Evolutionary conservation across 2,888 invertebrate genomes (phyloP).

Genomic region (Calameuta filiformis): DNA sequence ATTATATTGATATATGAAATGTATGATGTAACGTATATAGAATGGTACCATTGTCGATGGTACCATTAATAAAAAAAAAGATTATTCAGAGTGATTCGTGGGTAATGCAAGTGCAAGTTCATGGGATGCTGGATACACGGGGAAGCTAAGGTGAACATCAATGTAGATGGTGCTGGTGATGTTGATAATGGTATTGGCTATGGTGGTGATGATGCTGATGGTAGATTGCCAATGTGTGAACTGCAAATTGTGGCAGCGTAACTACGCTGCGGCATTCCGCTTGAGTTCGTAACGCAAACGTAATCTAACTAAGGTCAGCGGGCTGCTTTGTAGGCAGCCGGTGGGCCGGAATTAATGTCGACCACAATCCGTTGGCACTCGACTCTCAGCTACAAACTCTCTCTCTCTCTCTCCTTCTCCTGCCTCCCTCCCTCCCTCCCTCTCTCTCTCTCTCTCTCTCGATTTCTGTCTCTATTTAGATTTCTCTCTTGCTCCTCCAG

Average conservation of each 20-base stretch:
- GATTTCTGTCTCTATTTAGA: conserved; percentile 8
- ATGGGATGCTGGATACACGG: no score
- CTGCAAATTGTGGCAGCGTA: conserved; percentile 43
- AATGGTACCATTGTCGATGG: no score
- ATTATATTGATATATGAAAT: no score
- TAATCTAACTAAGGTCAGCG: conserved; percentile 53
- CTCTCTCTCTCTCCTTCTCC: background rate
- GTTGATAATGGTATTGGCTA: no score
- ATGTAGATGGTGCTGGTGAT: no score
- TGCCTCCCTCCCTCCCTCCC: conserved; percentile 2
- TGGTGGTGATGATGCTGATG: no score
- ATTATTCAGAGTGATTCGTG: no score
- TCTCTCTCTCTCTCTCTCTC: conserved; percentile 6
- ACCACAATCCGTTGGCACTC: conserved; percentile 41
- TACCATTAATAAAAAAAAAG: no score
- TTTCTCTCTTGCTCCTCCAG: background rate
- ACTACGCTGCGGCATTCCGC: conserved; percentile 42
- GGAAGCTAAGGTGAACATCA: no score
- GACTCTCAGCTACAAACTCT: conserved; percentile 14
- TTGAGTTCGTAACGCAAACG: conserved; percentile 55
- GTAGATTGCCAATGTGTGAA: conserved; percentile 36
- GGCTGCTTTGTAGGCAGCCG: conserved; percentile 50
- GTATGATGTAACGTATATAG: no score
- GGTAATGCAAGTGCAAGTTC: no score
- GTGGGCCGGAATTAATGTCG: conserved; percentile 50